These are phyloP conservation scores for Acanthurus leucopareius DNA, from an alignment of 2,797 vertebrate species.

Conservation along the genomic window DNA sequence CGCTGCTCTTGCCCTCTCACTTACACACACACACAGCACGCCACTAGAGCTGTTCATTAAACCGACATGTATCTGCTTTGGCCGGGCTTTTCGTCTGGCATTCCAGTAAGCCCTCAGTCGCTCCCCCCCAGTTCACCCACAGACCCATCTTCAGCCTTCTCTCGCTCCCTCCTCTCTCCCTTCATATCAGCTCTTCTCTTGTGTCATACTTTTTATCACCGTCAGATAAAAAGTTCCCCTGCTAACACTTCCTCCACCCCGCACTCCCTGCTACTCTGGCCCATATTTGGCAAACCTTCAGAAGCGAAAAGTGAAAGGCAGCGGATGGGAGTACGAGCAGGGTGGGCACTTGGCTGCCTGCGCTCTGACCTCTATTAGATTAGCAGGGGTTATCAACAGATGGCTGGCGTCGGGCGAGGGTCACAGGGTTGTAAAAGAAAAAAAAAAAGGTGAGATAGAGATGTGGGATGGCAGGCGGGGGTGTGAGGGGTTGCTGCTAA, in stretches of 20 bases:
- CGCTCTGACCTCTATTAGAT: slow-evolving; percentile 77
- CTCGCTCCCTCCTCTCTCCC: background rate
- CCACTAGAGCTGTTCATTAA: slow-evolving; percentile 60
- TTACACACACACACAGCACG: slow-evolving; percentile 6
- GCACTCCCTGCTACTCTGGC: background rate
- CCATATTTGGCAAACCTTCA: slow-evolving; percentile 55
- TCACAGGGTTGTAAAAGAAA: slow-evolving; percentile 19
- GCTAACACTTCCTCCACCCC: background rate
- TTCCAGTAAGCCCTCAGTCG: slow-evolving; percentile 21
- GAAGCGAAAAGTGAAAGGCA: slow-evolving; percentile 64
- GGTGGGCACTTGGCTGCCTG: slow-evolving; percentile 65
- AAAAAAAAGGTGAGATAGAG: slow-evolving; percentile 60
- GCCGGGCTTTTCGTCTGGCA: slow-evolving; percentile 29
- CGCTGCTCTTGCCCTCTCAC: slow-evolving; percentile 22
- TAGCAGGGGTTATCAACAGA: slow-evolving; percentile 79
- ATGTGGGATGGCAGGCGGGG: slow-evolving; percentile 33
- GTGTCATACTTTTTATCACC: slow-evolving; percentile 5
- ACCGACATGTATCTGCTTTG: slow-evolving; percentile 51
- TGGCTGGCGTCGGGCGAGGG: slow-evolving; percentile 54
- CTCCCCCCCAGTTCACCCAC: slow-evolving; percentile 17
- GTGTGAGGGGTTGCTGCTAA: slow-evolving; percentile 35
- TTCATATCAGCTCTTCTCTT: slow-evolving; percentile 1
- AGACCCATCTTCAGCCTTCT: slow-evolving; percentile 12
- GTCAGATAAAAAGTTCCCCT: slow-evolving; percentile 1
- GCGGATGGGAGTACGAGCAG: background rate